Conservation (phyloP, 1,140 invertebrate species). For the Akabosia matsudoensis region DNA sequence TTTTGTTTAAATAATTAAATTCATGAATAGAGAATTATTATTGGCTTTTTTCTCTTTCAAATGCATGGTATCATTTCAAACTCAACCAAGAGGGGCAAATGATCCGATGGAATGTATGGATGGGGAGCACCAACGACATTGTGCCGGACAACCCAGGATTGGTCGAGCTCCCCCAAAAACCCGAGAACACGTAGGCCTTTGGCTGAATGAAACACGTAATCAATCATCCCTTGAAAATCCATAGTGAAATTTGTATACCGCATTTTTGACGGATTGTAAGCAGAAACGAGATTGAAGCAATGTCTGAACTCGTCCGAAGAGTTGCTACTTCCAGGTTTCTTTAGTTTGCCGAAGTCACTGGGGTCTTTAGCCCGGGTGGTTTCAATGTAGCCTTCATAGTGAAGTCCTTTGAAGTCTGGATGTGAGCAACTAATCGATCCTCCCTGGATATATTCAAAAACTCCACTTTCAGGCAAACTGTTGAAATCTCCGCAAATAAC, state of each 20-base stretch:
- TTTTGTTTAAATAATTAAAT: not conserved
- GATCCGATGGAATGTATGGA: conserved; percentile 96
- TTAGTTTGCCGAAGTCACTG: too few relatives aligned
- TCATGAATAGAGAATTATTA: not conserved
- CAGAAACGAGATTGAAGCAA: not conserved
- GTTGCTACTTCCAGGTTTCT: not conserved
- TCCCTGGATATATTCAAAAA: conserved; percentile 89
- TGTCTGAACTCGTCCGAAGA: not conserved
- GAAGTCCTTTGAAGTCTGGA: conserved; percentile 55
- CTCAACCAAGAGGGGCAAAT: conserved; percentile 91
- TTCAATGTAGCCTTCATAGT: not conserved
- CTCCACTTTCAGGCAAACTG: conserved; percentile 59
- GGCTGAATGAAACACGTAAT: conserved; percentile 97
- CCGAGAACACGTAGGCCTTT: conserved; percentile 92
- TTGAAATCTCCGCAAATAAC: conserved; percentile 19
- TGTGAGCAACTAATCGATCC: conserved; percentile 86
- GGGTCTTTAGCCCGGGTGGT: too few relatives aligned
- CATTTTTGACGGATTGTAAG: not conserved
- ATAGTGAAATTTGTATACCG: conserved; percentile 53
- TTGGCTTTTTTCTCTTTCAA: not conserved
- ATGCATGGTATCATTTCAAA: conserved; percentile 70
- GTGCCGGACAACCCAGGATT: conserved; percentile 89
- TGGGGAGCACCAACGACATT: conserved; percentile 97
- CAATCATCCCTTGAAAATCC: conserved; percentile 99
- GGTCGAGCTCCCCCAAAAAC: conserved; percentile 83